A percentile compares a stretch with the other conserved stretches of the same genome.
phyloP scores from a whole-genome alignment of 2,888 invertebrate species.

The Sthenelais limicola region DNA sequence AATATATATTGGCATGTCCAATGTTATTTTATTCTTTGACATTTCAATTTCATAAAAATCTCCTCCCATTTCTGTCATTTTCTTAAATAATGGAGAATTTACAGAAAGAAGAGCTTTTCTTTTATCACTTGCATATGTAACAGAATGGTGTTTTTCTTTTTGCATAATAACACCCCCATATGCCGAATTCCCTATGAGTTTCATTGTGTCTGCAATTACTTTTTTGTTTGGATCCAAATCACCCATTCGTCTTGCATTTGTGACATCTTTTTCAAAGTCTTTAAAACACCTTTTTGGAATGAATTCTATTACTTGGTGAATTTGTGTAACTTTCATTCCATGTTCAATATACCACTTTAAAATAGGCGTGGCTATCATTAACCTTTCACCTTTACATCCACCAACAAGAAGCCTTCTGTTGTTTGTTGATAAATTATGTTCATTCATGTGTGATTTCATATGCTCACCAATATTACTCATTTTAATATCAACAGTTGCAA shows the following conservation, averaged over 20 bases:
- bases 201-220: conserved; percentile 35
- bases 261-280: conserved; percentile 20
- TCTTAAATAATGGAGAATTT: background rate
- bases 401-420: background rate
- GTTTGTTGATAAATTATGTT: background rate
- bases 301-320: conserved; percentile 39
- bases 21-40: background rate
- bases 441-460: too few relatives aligned
- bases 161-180: conserved; percentile 34
- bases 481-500: too few relatives aligned
- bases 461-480: too few relatives aligned
- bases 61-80: conserved; percentile 9
- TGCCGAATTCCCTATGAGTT: conserved; percentile 40
- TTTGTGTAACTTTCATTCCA: conserved; percentile 11
- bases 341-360: conserved; percentile 28
- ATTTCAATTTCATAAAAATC: conserved; percentile 31
- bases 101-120: background rate
- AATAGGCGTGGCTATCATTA: conserved; percentile 35
- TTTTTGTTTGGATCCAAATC: conserved; percentile 23
- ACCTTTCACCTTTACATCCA: background rate
- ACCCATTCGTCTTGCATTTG: conserved; percentile 8
- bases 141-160: conserved; percentile 20
- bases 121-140: background rate
- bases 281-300: conserved; percentile 15
- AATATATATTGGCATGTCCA: conserved; percentile 38